Conservation (phyloP, 2,113 vertebrate genomes). For the human (Homo sapiens) region DNA sequence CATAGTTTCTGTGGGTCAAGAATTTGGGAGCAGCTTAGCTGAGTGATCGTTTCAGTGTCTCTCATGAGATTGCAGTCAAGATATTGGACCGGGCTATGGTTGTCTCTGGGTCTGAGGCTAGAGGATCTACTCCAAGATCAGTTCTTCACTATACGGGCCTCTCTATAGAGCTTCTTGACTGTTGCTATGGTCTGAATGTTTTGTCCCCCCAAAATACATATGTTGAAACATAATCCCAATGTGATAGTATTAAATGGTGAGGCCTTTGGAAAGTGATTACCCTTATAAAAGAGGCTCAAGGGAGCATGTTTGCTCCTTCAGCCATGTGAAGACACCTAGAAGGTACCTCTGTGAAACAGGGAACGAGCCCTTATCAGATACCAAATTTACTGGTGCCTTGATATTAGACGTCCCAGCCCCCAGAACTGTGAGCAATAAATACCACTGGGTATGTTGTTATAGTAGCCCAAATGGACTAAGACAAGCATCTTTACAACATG, state of each 20-base stretch:
- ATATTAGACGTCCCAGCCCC: neutral
- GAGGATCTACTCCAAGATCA: neutral
- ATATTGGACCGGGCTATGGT: neutral
- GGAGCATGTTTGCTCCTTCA: neutral
- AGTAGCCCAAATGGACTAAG: neutral
- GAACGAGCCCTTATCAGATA: neutral
- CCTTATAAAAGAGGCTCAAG: neutral
- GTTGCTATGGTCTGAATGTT: neutral
- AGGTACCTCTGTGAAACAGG: neutral
- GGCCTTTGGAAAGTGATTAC: neutral
- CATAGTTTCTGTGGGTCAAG: neutral
- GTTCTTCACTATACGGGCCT: neutral
- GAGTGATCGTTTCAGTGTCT: neutral
- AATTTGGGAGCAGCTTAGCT: neutral
- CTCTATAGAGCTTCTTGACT: neutral
- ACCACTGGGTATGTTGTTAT: neutral
- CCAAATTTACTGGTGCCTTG: neutral
- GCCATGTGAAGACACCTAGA: neutral
- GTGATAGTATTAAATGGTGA: neutral
- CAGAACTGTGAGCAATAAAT: neutral
- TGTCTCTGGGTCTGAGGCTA: neutral
- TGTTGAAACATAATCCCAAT: neutral
- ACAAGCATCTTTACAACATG: neutral
- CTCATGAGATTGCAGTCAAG: neutral
- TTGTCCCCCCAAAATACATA: neutral